Evolutionary conservation across 2,797 vertebrate genomes (phyloP), one percentile per base, ranked within the genome.

Genomic region (Synaphobranchus kaupii): DNA sequence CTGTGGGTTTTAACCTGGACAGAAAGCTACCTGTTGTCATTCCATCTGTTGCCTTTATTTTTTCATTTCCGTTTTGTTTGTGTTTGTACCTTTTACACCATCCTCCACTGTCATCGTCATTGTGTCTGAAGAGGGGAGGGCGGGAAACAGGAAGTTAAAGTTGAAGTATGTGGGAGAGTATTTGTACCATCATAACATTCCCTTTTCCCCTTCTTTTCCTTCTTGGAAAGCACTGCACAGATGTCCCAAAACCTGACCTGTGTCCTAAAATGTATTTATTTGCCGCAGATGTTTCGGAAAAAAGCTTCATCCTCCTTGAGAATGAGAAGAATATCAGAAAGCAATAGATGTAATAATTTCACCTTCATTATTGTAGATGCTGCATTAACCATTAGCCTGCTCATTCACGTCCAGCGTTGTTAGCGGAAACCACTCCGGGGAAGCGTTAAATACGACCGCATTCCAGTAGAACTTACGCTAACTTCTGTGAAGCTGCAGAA

Each of bases 231-330:
- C 68, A 15, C 78, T 31, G 84, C 56, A 34, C 78, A 82, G 87
- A 88, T 81, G 50, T 86, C 83, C 80, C 48, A 56, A 34, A 39
- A 82, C 87, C 86, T 90, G 90, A 94, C 89, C 93, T 88, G 90
- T 89, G 86, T 92, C 84, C 84, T 84, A 73, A 88, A 91, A 94
- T 91, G 71, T 90, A 92, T 92, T 89, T 89, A 90, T 93, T 93
- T 90, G 90, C 92, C 88, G 93, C 95, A 96, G 96, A 96, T 96
- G 96, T 96, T 95, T 95, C 94, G 95, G 94, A 96, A 96, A 96
- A 96, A 96, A 95, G 93, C 94, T 73, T 96, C 95, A 85, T 96
- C 96, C 90, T 96, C 95, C 90, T 94, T 96, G 95, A 95, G 95
- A 95, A 95, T 95, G 95, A 95, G 94, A 94, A 95, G 95, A 93